Evolutionary conservation across 2,888 invertebrate genomes (phyloP).

Genomic region (Carterocephalus palaemon): DNA sequence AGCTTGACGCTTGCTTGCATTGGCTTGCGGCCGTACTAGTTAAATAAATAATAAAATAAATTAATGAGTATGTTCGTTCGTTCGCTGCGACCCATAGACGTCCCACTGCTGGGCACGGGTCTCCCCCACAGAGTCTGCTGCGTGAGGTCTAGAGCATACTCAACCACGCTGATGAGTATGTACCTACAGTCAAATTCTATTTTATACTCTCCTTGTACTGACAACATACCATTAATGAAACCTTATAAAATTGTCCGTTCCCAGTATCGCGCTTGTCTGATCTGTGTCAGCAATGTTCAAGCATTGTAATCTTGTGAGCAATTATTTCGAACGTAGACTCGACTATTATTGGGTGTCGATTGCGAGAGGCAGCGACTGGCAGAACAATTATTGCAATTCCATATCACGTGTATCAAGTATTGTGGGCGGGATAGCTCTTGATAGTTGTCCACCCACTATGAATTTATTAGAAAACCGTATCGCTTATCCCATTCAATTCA

Average conservation of each 20-base stretch:
- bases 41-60: no score
- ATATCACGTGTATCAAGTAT: slow-evolving; percentile 14
- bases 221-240: no score
- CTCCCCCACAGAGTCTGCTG: no score
- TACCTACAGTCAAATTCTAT: no score
- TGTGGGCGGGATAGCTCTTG: slow-evolving; percentile 23
- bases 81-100: no score
- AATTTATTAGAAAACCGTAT: slow-evolving; percentile 24
- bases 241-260: not conserved
- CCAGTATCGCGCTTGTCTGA: not conserved
- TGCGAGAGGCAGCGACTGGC: slow-evolving; percentile 16
- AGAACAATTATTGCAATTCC: slow-evolving; percentile 25
- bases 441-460: slow-evolving; percentile 23
- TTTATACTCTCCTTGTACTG: no score
- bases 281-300: not conserved
- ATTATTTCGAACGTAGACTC: slow-evolving; percentile 4
- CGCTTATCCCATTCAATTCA: slow-evolving; percentile 14
- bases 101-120: no score
- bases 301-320: slow-evolving; percentile 4
- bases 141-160: no score
- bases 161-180: no score
- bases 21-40: no score
- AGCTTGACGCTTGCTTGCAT: no score
- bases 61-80: no score
- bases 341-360: slow-evolving; percentile 14